Evolutionary conservation across 2,888 invertebrate species (phyloP), one percentile per base, ranked within the genome.

Genomic region (Polydrusus tereticollis): DNA sequence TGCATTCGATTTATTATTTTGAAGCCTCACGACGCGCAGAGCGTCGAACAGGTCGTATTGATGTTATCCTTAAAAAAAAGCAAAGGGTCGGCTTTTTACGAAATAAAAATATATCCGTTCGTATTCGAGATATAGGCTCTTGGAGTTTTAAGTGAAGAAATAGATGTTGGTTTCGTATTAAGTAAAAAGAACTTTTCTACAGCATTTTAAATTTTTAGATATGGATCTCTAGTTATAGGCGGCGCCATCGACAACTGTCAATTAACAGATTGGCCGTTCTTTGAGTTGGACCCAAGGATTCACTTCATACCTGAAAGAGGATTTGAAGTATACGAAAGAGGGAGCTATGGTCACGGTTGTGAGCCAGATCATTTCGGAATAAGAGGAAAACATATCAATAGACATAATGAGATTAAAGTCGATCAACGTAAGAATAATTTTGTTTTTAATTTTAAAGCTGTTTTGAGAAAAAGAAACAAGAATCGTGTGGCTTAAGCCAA

Each of bases 341-440:
- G 93, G 0, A 94, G 94, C 82, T 94, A 91, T 78, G 94, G 94
- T 0, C 89, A 93, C 63, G 94, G 94, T 0, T 94, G 94, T 78
- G 94, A 94, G 82, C 90, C 93, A 0, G 91, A 92, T 69, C 87
- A 86, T 76, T 85, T 86, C 69, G 79, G 82, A n/a, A 82, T 84
- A 36, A 78, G 81, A 43, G 81, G 82, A 10, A 81, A 80, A 68
- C 80, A 78, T 21, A 80, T 78, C n/a, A 69, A 69, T n/a, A 80
- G 77, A 26, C 77, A 80, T 18, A 73, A 77, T 23, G 78, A 77
- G 3, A 75, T 78, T 6, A 77, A 81, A 77, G 76, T 78, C n/a
- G 83, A 84, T 77, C 82, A 84, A 78, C 70, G 83, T 84, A 80
- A 81, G 76, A 26, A 55, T 29, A 1, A 45, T 45, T 18, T 45